Conservation (phyloP, 2,797 vertebrate genomes). For the Orientallactaga sibirica region DNA sequence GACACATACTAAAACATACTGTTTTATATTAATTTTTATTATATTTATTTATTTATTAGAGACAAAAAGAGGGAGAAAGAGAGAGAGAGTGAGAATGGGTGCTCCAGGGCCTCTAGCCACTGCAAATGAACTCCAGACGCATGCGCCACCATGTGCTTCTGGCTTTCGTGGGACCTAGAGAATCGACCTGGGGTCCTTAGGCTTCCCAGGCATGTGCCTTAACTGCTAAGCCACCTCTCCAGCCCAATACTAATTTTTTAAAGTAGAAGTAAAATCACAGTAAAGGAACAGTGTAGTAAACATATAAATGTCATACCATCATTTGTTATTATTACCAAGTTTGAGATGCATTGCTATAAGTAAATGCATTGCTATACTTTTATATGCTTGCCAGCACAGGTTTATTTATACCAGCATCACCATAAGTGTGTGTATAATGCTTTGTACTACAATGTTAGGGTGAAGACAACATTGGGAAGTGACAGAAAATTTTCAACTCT, state of each 20-base stretch:
- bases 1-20: neutral
- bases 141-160: too few relatives aligned
- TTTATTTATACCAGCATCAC: neutral
- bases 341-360: neutral
- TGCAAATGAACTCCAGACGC: too few relatives aligned
- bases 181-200: too few relatives aligned
- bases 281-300: neutral
- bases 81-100: too few relatives aligned
- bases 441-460: neutral
- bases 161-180: too few relatives aligned
- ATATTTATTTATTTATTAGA: too few relatives aligned
- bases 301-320: neutral
- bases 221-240: too few relatives aligned
- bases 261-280: neutral
- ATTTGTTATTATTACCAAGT: neutral
- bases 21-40: neutral
- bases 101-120: too few relatives aligned
- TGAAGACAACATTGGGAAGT: neutral
- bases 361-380: neutral
- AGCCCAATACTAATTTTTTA: neutral
- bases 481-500: neutral
- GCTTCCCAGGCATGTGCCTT: too few relatives aligned
- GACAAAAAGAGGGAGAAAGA: too few relatives aligned
- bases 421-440: neutral
- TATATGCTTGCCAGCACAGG: neutral